These are phyloP conservation scores for Hydra vulgaris DNA, from an alignment of 30 jellyfish, hydroid and myxozoan species.

Conservation along the genomic window DNA sequence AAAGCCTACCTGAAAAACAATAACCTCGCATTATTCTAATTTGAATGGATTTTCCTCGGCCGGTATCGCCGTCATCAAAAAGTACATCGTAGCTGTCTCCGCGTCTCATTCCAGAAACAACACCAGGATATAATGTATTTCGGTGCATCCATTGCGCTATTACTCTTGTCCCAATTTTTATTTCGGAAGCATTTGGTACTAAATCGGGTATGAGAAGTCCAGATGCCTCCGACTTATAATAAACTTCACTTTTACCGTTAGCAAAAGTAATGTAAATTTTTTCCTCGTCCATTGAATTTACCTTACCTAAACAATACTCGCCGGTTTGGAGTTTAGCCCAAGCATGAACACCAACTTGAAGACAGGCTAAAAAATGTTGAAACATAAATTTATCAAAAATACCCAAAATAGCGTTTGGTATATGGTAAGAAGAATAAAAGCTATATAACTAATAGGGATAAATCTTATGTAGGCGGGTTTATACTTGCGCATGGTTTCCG, in stretches of 20 bases:
- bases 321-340: slow-evolving; percentile 82
- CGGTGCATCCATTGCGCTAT: slow-evolving; percentile 80
- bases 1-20: slow-evolving; percentile 16
- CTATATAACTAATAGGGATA: no score
- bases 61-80: slow-evolving; percentile 87
- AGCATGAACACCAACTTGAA: slow-evolving; percentile 87
- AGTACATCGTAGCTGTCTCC: slow-evolving; percentile 64
- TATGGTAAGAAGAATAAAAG: no score
- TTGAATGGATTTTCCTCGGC: slow-evolving; percentile 69
- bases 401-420: not conserved
- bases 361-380: slow-evolving; percentile 38
- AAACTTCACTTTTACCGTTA: slow-evolving; percentile 40
- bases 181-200: slow-evolving; percentile 52
- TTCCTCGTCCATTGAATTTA: slow-evolving; percentile 30
- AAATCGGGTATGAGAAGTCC: slow-evolving; percentile 66
- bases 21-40: slow-evolving; percentile 60
- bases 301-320: slow-evolving; percentile 73
- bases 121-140: slow-evolving; percentile 77
- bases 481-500: slow-evolving; percentile 86
- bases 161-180: slow-evolving; percentile 71
- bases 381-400: not conserved
- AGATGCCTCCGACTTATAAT: slow-evolving; percentile 21
- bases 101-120: slow-evolving; percentile 42
- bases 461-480: no score
- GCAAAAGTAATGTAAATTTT: slow-evolving; percentile 41